These are phyloP conservation scores for Heterochromis multidens DNA, from an alignment of 2,113 vertebrate species.

Conservation along the genomic window DNA sequence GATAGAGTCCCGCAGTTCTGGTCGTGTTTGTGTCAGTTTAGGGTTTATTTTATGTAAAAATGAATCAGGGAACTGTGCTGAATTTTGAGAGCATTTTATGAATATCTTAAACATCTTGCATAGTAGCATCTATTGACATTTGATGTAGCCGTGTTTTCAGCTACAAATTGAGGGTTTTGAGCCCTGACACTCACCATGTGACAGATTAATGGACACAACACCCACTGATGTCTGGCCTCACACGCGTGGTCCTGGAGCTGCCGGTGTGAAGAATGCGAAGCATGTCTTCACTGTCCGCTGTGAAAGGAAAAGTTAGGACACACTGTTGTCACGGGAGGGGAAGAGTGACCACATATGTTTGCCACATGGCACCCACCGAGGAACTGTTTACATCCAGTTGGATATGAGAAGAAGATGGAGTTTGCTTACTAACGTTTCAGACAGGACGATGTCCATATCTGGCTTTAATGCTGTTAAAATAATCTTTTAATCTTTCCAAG, in stretches of 20 bases:
- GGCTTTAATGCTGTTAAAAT: background rate
- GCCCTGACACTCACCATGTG: background rate
- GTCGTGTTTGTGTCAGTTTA: background rate
- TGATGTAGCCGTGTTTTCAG: background rate
- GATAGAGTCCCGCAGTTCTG: no score
- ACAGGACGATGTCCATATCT: background rate
- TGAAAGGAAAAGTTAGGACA: constrained; percentile 49
- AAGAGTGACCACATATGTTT: constrained; percentile 21
- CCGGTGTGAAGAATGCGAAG: constrained; percentile 72
- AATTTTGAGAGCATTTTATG: no score
- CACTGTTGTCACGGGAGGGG: constrained; percentile 39
- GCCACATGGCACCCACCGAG: constrained; percentile 19
- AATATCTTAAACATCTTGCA: background rate
- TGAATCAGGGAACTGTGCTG: no score
- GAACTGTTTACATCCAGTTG: constrained; percentile 23
- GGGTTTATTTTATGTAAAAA: no score
- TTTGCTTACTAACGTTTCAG: background rate
- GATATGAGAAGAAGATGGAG: background rate
- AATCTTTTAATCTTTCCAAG: background rate
- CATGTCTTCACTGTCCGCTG: constrained; percentile 66
- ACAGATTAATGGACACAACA: constrained; percentile 24
- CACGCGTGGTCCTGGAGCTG: constrained; percentile 31
- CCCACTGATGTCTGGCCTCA: constrained; percentile 14
- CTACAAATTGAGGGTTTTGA: background rate
- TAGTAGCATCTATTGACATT: background rate